Conservation (phyloP, 2,888 invertebrate genomes). For the Lysandra bellargus region DNA sequence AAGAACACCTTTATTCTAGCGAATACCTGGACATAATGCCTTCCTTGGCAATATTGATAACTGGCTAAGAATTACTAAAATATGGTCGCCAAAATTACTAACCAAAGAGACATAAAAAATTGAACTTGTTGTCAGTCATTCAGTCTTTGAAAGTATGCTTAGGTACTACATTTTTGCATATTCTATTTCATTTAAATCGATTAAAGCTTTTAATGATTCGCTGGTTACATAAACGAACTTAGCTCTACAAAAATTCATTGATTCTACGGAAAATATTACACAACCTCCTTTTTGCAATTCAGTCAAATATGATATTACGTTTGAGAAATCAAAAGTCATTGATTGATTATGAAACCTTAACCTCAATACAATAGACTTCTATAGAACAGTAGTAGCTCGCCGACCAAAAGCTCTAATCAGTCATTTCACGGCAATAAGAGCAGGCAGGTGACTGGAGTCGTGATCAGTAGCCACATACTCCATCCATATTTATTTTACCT, state of each 20-base stretch:
- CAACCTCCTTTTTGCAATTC: background rate
- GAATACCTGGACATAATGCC: background rate
- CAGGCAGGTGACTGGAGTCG: constrained; percentile 23
- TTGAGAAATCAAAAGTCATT: background rate
- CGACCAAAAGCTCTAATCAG: background rate
- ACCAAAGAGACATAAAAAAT: background rate
- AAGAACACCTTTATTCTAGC: background rate
- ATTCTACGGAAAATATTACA: too few species aligned
- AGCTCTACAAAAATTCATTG: background rate
- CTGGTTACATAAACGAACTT: too few species aligned
- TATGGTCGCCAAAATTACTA: background rate
- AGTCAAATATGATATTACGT: background rate
- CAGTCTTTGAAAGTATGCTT: too few species aligned
- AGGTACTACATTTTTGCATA: too few species aligned
- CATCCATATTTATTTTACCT: background rate
- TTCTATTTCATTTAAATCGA: too few species aligned
- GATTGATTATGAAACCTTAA: background rate
- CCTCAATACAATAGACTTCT: background rate
- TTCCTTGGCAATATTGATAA: background rate
- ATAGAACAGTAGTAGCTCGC: background rate
- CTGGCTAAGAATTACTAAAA: background rate
- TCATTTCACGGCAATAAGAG: constrained; percentile 7
- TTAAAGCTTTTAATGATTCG: too few species aligned
- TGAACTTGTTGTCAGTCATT: too few species aligned
- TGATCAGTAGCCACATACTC: background rate